A percentile compares a stretch with the other conserved stretches of the same genome.
Evolutionary conservation across 2,797 vertebrate genomes (phyloP).

Genomic region (Propithecus deckenii): DNA sequence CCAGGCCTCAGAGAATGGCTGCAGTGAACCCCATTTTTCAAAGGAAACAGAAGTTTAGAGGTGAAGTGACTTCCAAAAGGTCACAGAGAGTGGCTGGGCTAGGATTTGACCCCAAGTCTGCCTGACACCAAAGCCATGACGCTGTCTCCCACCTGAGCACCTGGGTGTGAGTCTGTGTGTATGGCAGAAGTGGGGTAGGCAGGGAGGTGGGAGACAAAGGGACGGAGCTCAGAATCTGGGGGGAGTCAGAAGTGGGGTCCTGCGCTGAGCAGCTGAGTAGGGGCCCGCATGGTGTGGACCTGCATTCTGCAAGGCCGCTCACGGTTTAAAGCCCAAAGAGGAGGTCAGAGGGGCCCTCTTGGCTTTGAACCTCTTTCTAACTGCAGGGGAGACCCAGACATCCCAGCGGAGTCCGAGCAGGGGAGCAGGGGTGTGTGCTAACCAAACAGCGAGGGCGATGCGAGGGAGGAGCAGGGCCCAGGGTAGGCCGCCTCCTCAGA

Average conservation of each 20-base stretch:
- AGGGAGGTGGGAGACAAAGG: neutral
- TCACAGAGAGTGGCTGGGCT: neutral
- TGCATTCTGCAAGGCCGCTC: neutral
- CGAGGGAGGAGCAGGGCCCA: neutral
- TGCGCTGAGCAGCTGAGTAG: neutral
- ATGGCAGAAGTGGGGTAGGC: neutral
- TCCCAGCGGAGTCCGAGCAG: neutral
- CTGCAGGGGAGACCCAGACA: neutral
- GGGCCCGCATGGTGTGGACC: neutral
- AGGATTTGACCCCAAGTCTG: neutral
- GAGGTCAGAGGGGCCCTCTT: neutral
- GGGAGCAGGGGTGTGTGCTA: neutral
- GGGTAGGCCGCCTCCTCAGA: fast-evolving
- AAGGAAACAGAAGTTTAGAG: neutral
- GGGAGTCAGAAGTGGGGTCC: neutral
- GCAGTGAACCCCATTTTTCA: neutral
- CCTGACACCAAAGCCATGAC: neutral
- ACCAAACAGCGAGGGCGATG: neutral
- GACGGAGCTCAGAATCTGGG: no score
- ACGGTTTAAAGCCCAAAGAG: neutral
- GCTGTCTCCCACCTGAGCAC: neutral
- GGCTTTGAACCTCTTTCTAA: neutral
- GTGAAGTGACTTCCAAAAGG: neutral
- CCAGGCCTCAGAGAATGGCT: neutral
- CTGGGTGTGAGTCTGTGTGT: neutral